Base-by-base conservation (phyloP, 2,113 vertebrate genomes). In the Holacanthus passer region DNA sequence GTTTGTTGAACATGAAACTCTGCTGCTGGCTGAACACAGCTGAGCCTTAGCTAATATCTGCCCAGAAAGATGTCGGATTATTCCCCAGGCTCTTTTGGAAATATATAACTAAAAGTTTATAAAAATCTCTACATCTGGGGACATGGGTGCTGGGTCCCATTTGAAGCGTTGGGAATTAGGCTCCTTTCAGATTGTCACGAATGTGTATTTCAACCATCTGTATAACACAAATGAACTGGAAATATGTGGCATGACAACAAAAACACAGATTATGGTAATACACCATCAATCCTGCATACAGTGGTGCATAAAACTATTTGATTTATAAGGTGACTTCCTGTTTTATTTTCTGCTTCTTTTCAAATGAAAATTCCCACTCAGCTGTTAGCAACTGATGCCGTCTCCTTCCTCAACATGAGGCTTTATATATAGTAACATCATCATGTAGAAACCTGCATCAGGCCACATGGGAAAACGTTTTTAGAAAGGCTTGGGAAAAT, bases 111-210 rank as follows among this genome's bases (percentile, higher is more conserved):
- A 55, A 66, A 66, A 71, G 0, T 55, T 79, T 78, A 48, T 11
- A 41, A 73, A 73, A 31, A 31, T 70, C 48, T 55, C 14, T 45
- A 73, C 53, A 77, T 71, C 82, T 74, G 70, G 48, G 64, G 74
- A 82, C 73, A 63, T 9, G 5, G 67, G 13, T 31, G 16, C 50
- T 32, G 17, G 43, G n/a, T 29, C 43, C 1, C 10, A 19, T 39
- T 72, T 43, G 0, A 37, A 53, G 20, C 27, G 9, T 22, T 4
- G 3, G 27, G 17, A 31, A 45, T 50, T 52, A 52, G n/a, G 12
- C 39, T 32, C 24, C 52, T 56, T 62, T 62, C n/a, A 76, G 39
- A 70, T 39, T 58, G 45, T 37, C 41, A 68, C 3, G 7, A 45
- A 43, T 45, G 39, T 41, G 10, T 43, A 56, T 66, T 39, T 68